Evolutionary conservation across 2,888 invertebrate genomes (phyloP), one percentile per base, ranked within the genome.

Genomic region (Halocaridina rubra): DNA sequence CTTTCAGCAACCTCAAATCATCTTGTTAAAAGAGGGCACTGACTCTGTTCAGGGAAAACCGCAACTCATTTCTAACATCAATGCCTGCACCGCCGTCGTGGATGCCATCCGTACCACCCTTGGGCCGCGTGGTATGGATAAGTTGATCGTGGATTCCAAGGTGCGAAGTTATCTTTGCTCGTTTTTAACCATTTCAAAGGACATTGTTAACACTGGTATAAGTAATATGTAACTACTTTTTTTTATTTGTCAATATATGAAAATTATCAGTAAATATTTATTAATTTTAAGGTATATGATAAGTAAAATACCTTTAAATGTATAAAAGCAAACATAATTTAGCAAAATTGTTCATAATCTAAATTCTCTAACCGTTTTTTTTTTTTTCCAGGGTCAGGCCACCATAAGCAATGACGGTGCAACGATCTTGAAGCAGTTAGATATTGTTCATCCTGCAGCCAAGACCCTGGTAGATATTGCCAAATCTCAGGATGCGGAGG

Each of bases 321-420:
- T n/a, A n/a, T n/a, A n/a, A n/a, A n/a, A n/a, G n/a, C n/a, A n/a
- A n/a, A n/a, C n/a, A n/a, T n/a, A n/a, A n/a, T n/a, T n/a, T n/a
- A n/a, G n/a, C n/a, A n/a, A n/a, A n/a, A n/a, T n/a, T n/a, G n/a
- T n/a, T n/a, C n/a, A n/a, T n/a, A n/a, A n/a, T n/a, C n/a, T n/a
- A n/a, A n/a, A n/a, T n/a, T n/a, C n/a, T n/a, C n/a, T n/a, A n/a
- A n/a, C n/a, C n/a, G n/a, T n/a, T n/a, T n/a, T 53, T 3, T 53
- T 61, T 46, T 19, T 8, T 33, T 32, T 71, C 33, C 85, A 86
- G 89, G 97, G 98, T 84, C 97, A 96, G 90, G 96, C 98, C 0
- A 98, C 98, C 2, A 99, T 99, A 89, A 99, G 99, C 1, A 99
- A 99, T 90, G 99, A 99, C 92, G 99, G 99, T 16, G 99, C 99